A percentile compares a stretch with the other conserved stretches of the same genome.
These are phyloP conservation scores for Keiferia lycopersicella DNA, from an alignment of 2,888 invertebrate genomes.

Conservation along the genomic window DNA sequence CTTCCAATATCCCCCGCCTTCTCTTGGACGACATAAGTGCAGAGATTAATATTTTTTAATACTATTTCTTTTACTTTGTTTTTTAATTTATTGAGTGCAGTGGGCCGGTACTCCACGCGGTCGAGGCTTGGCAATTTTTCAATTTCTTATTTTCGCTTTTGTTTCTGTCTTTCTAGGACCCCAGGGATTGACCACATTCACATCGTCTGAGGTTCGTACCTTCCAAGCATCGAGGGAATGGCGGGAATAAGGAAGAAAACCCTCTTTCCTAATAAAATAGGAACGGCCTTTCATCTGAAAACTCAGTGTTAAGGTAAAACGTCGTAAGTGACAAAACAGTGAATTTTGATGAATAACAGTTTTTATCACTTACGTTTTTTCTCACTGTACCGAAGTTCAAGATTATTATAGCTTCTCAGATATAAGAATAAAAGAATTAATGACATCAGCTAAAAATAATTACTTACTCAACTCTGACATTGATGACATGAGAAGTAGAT, in stretches of 20 bases:
- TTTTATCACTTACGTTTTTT: background rate
- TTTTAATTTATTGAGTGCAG: too few species aligned
- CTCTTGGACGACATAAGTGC: too few species aligned
- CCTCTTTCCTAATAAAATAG: background rate
- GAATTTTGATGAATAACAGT: background rate
- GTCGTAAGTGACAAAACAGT: background rate
- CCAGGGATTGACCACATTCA: slow-evolving; percentile 73
- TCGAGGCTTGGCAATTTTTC: too few species aligned
- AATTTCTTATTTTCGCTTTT: too few species aligned
- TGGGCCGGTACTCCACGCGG: too few species aligned
- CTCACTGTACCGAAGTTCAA: background rate
- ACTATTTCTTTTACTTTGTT: too few species aligned
- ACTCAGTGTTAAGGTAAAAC: background rate
- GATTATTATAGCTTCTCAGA: background rate
- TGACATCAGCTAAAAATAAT: too few species aligned
- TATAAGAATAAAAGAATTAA: too few species aligned
- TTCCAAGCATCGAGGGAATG: slow-evolving; percentile 77
- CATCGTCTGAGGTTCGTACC: slow-evolving; percentile 76
- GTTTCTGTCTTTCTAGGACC: slow-evolving; percentile 56
- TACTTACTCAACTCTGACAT: too few species aligned
- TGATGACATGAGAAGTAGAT: background rate
- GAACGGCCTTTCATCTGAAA: background rate
- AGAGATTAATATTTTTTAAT: too few species aligned
- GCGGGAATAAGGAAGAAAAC: slow-evolving; percentile 53
- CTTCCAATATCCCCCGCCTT: too few species aligned